Conservation (phyloP, 2,888 invertebrate species). For the Apocheima hispidaria region DNA sequence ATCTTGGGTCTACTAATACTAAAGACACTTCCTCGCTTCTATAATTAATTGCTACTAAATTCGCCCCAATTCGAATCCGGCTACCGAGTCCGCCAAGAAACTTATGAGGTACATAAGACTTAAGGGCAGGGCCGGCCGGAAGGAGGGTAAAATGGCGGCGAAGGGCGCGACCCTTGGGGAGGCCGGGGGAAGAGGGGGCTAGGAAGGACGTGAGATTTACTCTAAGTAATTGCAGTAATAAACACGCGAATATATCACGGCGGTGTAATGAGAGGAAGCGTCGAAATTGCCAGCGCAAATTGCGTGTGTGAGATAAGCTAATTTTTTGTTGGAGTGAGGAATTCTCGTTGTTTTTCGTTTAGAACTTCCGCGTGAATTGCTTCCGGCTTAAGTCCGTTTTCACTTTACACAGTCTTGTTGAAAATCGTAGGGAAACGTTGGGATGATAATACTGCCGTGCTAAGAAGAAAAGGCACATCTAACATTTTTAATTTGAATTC, state of each 20-base stretch:
- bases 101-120: conserved; percentile 86
- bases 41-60: conserved; percentile 87
- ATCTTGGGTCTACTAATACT: conserved; percentile 72
- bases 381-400: conserved; percentile 6
- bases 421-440: not conserved
- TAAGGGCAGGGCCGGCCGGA: conserved; percentile 85
- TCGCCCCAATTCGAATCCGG: conserved; percentile 86
- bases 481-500: too few species aligned
- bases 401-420: not conserved
- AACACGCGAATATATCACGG: conserved; percentile 86
- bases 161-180: conserved; percentile 81
- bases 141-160: conserved; percentile 82
- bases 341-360: conserved; percentile 57
- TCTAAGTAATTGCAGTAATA: conserved; percentile 87
- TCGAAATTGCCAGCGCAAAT: conserved; percentile 84
- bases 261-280: conserved; percentile 85
- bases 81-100: conserved; percentile 85
- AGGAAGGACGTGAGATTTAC: conserved; percentile 87
- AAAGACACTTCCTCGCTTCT: conserved; percentile 78
- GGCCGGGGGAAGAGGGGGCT: conserved; percentile 62
- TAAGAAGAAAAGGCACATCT: too few species aligned
- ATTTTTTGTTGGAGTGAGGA: conserved; percentile 68
- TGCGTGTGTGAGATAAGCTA: conserved; percentile 85
- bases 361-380: conserved; percentile 7
- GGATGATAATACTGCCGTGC: not conserved